Evolutionary conservation across 2,113 vertebrate species (phyloP).

Genomic region (Indri indri): DNA sequence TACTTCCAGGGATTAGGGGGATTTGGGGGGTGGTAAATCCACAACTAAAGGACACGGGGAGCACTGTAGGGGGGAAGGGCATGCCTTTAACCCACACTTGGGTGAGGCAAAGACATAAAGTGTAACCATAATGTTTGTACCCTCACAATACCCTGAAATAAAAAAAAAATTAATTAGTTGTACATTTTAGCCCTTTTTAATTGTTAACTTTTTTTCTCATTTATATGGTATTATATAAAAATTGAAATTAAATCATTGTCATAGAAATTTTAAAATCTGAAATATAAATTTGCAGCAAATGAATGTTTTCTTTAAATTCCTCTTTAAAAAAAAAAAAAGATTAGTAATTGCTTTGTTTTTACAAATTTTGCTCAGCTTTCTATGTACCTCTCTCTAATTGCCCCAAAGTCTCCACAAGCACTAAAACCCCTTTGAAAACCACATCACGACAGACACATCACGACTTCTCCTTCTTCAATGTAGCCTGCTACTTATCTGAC

Average conservation of each 20-base stretch:
- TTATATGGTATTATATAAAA: background rate
- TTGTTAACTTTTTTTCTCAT: background rate
- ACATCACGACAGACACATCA: background rate
- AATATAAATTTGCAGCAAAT: background rate
- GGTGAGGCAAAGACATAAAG: no score
- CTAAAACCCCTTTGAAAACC: background rate
- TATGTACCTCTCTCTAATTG: background rate
- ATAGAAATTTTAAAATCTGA: slow-evolving; percentile 6
- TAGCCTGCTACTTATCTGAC: no score
- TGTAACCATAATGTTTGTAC: no score
- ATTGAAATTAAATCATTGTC: slow-evolving; percentile 12
- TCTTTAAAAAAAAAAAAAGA: no score
- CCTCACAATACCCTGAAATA: no score
- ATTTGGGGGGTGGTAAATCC: no score
- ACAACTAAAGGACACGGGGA: no score
- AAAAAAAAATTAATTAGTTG: slow-evolving; percentile 21
- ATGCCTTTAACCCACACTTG: no score
- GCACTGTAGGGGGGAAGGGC: no score
- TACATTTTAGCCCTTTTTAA: background rate
- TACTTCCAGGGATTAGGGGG: no score
- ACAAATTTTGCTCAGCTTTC: background rate
- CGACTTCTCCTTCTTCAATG: background rate
- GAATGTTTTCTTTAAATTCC: slow-evolving; percentile 30
- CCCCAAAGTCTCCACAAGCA: background rate
- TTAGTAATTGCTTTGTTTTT: background rate